phyloP scores from a whole-genome alignment of 2,113 vertebrate species.

The Piprites chloris region DNA sequence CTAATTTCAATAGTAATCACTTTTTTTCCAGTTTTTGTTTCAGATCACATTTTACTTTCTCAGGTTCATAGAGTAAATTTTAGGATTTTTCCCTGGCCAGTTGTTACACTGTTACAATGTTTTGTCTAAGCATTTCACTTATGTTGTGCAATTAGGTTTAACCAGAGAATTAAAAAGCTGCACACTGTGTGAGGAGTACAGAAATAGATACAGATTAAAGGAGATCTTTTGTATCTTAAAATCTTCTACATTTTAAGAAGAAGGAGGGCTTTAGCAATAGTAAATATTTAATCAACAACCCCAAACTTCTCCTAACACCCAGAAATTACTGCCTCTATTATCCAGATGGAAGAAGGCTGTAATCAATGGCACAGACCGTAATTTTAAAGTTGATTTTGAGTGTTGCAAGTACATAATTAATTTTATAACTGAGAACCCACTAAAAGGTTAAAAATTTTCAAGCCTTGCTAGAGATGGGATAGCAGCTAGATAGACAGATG shows the following conservation, averaged over 20 bases:
- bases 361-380: not conserved
- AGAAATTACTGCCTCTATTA: not conserved
- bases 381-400: not conserved
- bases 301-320: not conserved
- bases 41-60: not conserved
- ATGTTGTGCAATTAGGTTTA: not conserved
- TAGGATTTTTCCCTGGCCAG: not conserved
- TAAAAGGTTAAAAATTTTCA: not conserved
- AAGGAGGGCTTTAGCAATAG: not conserved
- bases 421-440: not conserved
- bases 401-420: not conserved
- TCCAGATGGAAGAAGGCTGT: not conserved
- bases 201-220: slow-evolving; percentile 20
- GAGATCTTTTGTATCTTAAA: slow-evolving; percentile 11
- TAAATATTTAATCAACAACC: slow-evolving; percentile 23
- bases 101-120: not conserved
- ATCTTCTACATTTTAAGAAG: not conserved
- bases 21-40: not conserved
- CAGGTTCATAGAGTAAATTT: not conserved
- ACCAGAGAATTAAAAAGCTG: not conserved
- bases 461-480: not conserved
- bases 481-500: not conserved
- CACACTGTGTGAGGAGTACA: not conserved
- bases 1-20: not conserved
- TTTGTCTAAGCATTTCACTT: slow-evolving; percentile 32